Base-by-base conservation (phyloP, 35 echinoderm and acorn worm species). In the Apostichopus japonicus region DNA sequence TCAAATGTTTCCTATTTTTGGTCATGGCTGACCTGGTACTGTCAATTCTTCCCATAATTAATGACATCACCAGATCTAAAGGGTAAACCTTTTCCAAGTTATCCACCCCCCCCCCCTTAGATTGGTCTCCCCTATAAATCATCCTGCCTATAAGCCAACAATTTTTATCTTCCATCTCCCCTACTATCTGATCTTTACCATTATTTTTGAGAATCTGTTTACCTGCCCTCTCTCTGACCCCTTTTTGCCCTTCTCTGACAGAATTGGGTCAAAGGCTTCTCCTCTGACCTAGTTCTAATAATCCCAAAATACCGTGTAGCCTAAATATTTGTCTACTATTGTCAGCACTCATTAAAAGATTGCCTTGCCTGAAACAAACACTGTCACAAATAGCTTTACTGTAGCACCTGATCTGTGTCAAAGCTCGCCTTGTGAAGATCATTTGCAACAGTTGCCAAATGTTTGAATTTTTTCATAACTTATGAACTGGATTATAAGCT, bases 21-120 rank as follows among this genome's bases (percentile, higher is more conserved):
- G 79, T 78, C 90, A 91, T 24, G 76, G 90, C 90, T 91, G 90
- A 79, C 90, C 90, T 91, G 90, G 54, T 91, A 91, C 90, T 91
- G 90, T 91, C 90, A 91, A 53, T 53, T 13, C 19, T 52, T 72
- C 79, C 72, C 33, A 19, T 91, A 73, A 91, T 91, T 91, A 91
- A 91, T 63, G 76, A 33, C 56, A 78, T 79, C 90, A 91, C 52
- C 77, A 79, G 24, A 24, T 79, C 52, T 55, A 56, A 53, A 65
- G 15, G 21, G 23, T 58, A 54, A 83, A 44, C 33, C 17, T 55
- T 83, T 54, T 55, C 79, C 51, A 13, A 24, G 81, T 54, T 84
- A 84, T 84, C 56, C 33, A 44, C 33, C 33, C 33, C 33, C 33
- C 33, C 33, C 33, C 54, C 81, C 81, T 57, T 11, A 57, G 86